These are phyloP conservation scores for Sinopyrophorus schimmeli DNA, from an alignment of 2,888 invertebrate species.

Conservation along the genomic window DNA sequence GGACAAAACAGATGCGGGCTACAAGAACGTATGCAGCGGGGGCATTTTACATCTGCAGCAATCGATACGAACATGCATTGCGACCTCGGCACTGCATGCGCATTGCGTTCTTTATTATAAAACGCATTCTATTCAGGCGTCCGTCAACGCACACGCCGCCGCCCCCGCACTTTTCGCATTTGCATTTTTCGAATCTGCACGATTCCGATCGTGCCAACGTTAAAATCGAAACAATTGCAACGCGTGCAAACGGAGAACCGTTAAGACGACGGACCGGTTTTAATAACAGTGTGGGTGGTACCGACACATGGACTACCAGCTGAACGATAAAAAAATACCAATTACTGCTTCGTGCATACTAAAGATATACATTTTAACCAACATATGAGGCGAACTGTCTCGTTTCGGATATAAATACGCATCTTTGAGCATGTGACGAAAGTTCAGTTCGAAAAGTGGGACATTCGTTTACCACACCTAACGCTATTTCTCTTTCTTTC, in stretches of 20 bases:
- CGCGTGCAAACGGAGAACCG: slow-evolving; percentile 16
- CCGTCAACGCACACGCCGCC: slow-evolving; percentile 1
- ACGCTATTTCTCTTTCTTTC: too few relatives aligned
- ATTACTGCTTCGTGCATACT: slow-evolving; percentile 7
- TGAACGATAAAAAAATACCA: slow-evolving; percentile 19
- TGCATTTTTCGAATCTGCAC: too few relatives aligned
- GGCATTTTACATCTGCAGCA: slow-evolving; percentile 41
- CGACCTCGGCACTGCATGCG: slow-evolving; percentile 36
- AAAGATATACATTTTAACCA: too few relatives aligned
- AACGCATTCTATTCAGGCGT: too few relatives aligned
- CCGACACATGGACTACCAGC: slow-evolving; percentile 19
- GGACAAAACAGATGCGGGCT: slow-evolving; percentile 37
- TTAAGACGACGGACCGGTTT: slow-evolving; percentile 31
- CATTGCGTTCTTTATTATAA: slow-evolving; percentile 17
- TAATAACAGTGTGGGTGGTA: slow-evolving; percentile 32
- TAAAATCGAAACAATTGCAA: slow-evolving; percentile 7
- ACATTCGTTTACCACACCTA: too few relatives aligned
- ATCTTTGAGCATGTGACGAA: too few relatives aligned
- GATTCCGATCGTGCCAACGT: too few relatives aligned
- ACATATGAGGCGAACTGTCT: slow-evolving; percentile 1
- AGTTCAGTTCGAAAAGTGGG: too few relatives aligned
- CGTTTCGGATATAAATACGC: too few relatives aligned
- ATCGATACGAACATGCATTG: slow-evolving; percentile 37
- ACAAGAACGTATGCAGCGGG: slow-evolving; percentile 34
- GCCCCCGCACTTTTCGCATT: too few relatives aligned